Conservation (phyloP, 2,113 vertebrate genomes). For the Cathartes aura region DNA sequence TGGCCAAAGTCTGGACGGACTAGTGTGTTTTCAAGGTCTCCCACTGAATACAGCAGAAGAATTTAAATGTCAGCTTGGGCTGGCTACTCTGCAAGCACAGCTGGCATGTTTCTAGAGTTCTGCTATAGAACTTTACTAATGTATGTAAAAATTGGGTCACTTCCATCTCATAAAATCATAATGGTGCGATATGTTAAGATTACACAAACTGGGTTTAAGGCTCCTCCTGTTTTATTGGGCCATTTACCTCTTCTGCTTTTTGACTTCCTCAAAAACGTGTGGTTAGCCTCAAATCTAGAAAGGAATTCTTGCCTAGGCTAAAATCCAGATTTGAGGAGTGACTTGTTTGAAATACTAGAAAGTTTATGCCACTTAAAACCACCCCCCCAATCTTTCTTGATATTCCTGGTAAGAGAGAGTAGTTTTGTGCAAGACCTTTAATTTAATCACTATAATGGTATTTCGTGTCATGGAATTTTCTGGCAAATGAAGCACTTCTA, state of each 20-base stretch:
- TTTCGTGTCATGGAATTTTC: neutral
- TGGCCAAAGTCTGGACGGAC: neutral
- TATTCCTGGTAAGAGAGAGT: neutral
- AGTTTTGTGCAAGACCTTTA: neutral
- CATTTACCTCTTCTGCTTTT: neutral
- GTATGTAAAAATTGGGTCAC: fast-evolving
- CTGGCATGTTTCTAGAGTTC: neutral
- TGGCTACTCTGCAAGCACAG: neutral
- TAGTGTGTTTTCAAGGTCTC: neutral
- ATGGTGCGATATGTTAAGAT: fast-evolving
- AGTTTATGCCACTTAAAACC: neutral
- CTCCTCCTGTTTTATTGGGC: neutral
- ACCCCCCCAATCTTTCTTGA: neutral
- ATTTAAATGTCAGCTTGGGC: neutral
- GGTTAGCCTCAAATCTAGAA: neutral
- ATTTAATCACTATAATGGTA: neutral
- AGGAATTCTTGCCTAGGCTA: neutral
- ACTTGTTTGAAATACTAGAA: neutral
- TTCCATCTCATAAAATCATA: neutral
- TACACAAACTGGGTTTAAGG: neutral
- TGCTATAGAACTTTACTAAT: fast-evolving
- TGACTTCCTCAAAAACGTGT: neutral
- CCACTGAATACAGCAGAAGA: neutral
- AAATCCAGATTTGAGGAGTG: neutral
- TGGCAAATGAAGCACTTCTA: neutral